Conservation (phyloP, 1,140 invertebrate genomes). For the Dreissena polymorpha region DNA sequence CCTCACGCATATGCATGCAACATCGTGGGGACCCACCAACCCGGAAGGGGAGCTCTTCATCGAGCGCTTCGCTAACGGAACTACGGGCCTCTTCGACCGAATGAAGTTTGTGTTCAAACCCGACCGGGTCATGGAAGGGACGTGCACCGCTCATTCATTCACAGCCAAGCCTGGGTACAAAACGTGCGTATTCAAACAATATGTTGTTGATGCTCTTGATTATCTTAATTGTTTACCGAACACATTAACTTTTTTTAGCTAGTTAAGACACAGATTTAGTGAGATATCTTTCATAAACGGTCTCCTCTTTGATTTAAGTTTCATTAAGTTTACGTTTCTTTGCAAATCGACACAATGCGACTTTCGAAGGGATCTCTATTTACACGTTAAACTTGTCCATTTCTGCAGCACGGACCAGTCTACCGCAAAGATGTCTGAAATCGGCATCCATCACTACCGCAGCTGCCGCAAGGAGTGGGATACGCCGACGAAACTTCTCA, state of each 20-base stretch:
- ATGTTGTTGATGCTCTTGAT: too few relatives aligned
- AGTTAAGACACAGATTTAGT: too few relatives aligned
- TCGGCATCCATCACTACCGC: background rate
- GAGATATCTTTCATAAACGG: too few relatives aligned
- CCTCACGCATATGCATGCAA: background rate
- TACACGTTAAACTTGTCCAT: too few relatives aligned
- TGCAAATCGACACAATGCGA: too few relatives aligned
- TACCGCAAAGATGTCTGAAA: background rate
- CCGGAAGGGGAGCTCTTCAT: background rate
- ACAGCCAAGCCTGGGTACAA: background rate
- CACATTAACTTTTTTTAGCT: too few relatives aligned
- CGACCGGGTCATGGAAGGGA: background rate
- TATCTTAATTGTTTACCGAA: too few relatives aligned
- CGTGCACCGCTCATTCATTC: background rate
- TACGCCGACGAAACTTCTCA: background rate
- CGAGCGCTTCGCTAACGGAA: background rate
- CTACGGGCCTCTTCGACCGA: background rate
- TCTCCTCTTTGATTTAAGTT: too few relatives aligned
- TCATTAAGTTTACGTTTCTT: too few relatives aligned
- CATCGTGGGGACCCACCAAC: background rate
- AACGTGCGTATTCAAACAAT: background rate
- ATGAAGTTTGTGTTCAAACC: background rate
- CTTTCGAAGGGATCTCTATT: too few relatives aligned
- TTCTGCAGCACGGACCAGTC: background rate
- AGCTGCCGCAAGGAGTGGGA: background rate